Base-by-base conservation (phyloP, 2,113 vertebrate genomes). In the Gavia stellata region DNA sequence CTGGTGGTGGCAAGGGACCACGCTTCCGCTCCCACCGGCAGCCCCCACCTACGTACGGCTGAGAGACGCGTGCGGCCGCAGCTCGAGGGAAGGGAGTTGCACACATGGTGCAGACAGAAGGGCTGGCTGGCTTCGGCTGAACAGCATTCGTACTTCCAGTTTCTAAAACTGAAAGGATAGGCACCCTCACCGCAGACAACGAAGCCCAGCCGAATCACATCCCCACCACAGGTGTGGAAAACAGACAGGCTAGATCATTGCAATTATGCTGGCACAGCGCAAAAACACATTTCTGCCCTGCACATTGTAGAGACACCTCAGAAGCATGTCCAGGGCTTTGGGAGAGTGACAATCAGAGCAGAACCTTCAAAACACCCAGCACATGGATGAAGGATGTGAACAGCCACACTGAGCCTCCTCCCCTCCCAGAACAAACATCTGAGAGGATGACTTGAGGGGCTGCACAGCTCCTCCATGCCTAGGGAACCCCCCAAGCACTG, bases 21-120 rank as follows among this genome's bases (percentile, higher is more conserved):
- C 0, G 0, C 7, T 61, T 53, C 34, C 0, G 0, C 17, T 67
- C 28, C 42, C 26, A 50, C 20, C 12, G 2, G 25, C 8, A 65
- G 58, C 21, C 8, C 33, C 14, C 58, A 63, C 7, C 68, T 8
- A 7, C 1, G 0, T 5, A 49, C 3, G 7, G 62, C 52, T 55
- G 38, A 74, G 47, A 47, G 8, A 68, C 0, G 0, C 0, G 0
- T 5, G 40, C 0, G 0, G 50, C 19, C 0, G 0, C 28, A 38
- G 86, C 47, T 50, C 1, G 2, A 65, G 34, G 45, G 75, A 42
- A 77, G 31, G 61, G 59, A 82, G 66, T 0, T 47, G 58, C 28
- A n/a, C 14, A 10, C n/a, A 10, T 3, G 1, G 2, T 7, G 34
- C 61, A 67, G 26, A 24, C 21, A 59, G 62, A 42, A 72, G 40